These are phyloP conservation scores for Muscicapa comitata DNA, from an alignment of 2,797 vertebrate genomes.

Conservation along the genomic window DNA sequence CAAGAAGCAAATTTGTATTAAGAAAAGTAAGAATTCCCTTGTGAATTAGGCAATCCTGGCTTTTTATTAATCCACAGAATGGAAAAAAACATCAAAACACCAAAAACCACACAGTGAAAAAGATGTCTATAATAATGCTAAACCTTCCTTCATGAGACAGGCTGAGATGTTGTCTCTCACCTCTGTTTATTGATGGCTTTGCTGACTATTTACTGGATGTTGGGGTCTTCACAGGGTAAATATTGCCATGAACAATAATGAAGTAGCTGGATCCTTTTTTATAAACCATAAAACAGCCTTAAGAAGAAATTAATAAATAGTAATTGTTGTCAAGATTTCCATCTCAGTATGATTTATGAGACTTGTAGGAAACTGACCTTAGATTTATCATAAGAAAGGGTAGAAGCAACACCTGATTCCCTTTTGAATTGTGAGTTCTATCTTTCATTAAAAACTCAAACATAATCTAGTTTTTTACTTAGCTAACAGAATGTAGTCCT, in stretches of 20 bases:
- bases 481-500: neutral
- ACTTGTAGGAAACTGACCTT: neutral
- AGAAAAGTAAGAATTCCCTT: neutral
- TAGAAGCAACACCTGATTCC: neutral
- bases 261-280: neutral
- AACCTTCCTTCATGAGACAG: neutral
- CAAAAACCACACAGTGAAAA: neutral
- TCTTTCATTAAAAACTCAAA: neutral
- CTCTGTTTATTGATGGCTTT: neutral
- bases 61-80: neutral
- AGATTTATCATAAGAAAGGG: neutral
- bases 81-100: neutral
- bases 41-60: neutral
- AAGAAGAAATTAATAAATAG: neutral
- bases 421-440: neutral
- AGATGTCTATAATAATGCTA: neutral
- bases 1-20: neutral
- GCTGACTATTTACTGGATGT: neutral
- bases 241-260: neutral
- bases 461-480: neutral
- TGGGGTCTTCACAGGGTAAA: neutral
- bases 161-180: neutral
- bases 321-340: neutral
- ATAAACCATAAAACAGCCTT: neutral
- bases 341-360: neutral